Evolutionary conservation across 2,888 invertebrate species (phyloP).

Genomic region (Dryobotodes eremita): DNA sequence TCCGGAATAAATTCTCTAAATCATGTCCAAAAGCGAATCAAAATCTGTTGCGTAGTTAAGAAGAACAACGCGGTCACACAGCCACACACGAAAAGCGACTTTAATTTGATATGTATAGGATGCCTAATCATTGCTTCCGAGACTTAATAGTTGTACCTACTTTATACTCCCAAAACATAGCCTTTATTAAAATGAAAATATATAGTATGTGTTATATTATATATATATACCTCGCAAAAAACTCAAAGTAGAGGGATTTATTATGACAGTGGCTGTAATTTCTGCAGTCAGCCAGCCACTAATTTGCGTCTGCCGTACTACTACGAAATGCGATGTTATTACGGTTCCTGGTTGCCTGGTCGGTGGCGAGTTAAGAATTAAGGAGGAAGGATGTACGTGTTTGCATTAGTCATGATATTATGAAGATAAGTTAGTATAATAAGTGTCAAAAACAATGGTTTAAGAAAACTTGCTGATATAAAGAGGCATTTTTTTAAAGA

Average conservation of each 20-base stretch:
- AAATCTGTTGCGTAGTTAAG: too few relatives aligned
- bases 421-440: too few relatives aligned
- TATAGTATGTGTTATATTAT: too few relatives aligned
- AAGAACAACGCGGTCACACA: too few relatives aligned
- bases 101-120: too few relatives aligned
- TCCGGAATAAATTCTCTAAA: too few relatives aligned
- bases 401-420: neutral
- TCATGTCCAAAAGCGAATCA: too few relatives aligned
- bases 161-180: neutral
- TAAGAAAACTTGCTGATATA: neutral
- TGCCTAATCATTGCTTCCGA: neutral
- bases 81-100: too few relatives aligned
- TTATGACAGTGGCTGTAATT: slow-evolving; percentile 45
- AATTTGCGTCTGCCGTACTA: slow-evolving; percentile 44
- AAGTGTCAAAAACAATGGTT: neutral
- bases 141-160: neutral
- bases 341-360: slow-evolving; percentile 13
- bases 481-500: neutral
- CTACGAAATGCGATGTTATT: slow-evolving; percentile 55
- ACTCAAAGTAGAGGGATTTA: slow-evolving; percentile 43
- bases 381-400: neutral
- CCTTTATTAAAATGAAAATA: neutral
- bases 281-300: slow-evolving; percentile 42
- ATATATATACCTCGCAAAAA: slow-evolving; percentile 10
- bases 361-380: neutral